Evolutionary conservation across 2,888 invertebrate genomes (phyloP).

Genomic region (Cosmopolites sordidus): DNA sequence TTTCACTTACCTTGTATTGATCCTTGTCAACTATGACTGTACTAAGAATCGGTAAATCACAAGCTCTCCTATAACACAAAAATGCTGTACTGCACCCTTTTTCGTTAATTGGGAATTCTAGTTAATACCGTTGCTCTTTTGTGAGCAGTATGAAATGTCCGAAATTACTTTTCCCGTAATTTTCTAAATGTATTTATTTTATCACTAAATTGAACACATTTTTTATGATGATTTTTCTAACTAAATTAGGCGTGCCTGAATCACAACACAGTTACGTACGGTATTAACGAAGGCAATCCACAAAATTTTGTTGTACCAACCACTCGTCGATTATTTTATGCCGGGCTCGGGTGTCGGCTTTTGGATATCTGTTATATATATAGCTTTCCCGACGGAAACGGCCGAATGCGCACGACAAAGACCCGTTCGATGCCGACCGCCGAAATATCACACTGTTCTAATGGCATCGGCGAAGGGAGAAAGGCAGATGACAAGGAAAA

Average conservation of each 20-base stretch:
- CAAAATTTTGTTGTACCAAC: slow-evolving; percentile 4
- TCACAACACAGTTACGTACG: slow-evolving; percentile 8
- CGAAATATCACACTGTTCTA: no score
- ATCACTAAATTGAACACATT: slow-evolving; percentile 14
- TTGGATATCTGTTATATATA: slow-evolving; percentile 11
- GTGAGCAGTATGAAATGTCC: no score
- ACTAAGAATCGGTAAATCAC: no score
- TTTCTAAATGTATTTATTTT: background rate
- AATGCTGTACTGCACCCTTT: no score
- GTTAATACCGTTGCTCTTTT: no score
- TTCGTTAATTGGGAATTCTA: no score
- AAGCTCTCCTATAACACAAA: no score
- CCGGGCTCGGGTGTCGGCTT: slow-evolving; percentile 15
- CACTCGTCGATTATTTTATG: slow-evolving; percentile 10
- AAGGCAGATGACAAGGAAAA: no score
- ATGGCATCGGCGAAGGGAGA: no score
- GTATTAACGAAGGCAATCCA: slow-evolving; percentile 5
- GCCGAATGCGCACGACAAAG: slow-evolving; percentile 6
- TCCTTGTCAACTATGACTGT: background rate
- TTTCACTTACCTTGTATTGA: slow-evolving; percentile 1
- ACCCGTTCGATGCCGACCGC: slow-evolving; percentile 6
- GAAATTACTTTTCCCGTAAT: background rate
- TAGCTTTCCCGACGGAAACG: slow-evolving; percentile 6
- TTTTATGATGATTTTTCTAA: slow-evolving; percentile 2
- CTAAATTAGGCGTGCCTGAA: slow-evolving; percentile 12